Conservation (phyloP, 2,888 invertebrate species). For the Ophioninae sp. region DNA sequence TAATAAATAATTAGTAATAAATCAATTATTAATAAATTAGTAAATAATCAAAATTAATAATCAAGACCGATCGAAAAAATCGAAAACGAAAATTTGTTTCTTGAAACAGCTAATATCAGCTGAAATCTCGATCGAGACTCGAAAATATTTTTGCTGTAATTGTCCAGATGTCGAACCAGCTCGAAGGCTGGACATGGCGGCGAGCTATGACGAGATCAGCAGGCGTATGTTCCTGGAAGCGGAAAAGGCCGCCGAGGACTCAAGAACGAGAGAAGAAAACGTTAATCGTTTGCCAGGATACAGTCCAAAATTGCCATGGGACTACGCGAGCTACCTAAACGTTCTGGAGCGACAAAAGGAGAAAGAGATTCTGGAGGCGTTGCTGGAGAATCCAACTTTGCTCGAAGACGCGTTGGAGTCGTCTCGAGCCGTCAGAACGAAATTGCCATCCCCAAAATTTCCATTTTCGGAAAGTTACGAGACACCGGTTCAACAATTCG, state of each 20-base stretch:
- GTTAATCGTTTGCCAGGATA: constrained; percentile 40
- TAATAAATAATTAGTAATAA: too few relatives aligned
- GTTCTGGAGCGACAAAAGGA: constrained; percentile 61
- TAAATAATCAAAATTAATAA: too few relatives aligned
- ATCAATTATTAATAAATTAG: too few relatives aligned
- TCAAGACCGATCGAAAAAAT: too few relatives aligned
- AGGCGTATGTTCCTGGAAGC: constrained; percentile 67
- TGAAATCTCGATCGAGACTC: too few relatives aligned
- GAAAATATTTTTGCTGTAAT: not conserved
- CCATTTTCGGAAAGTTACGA: constrained; percentile 60
- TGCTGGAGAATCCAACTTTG: constrained; percentile 65
- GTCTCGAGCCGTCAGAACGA: constrained; percentile 55
- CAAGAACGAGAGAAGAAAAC: not conserved
- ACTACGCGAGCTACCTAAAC: constrained; percentile 63
- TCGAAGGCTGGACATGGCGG: constrained; percentile 64
- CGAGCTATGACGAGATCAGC: constrained; percentile 69
- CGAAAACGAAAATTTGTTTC: too few relatives aligned
- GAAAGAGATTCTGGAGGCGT: constrained; percentile 63
- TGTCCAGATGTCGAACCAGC: constrained; percentile 72
- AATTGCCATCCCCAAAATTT: constrained; percentile 44
- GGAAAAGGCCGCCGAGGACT: constrained; percentile 45
- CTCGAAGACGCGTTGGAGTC: constrained; percentile 64
- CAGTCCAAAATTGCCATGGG: constrained; percentile 49
- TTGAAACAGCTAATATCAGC: too few relatives aligned
- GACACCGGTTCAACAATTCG: constrained; percentile 38